Evolutionary conservation across 2,888 invertebrate genomes (phyloP).

Genomic region (Luperina nickerlii): DNA sequence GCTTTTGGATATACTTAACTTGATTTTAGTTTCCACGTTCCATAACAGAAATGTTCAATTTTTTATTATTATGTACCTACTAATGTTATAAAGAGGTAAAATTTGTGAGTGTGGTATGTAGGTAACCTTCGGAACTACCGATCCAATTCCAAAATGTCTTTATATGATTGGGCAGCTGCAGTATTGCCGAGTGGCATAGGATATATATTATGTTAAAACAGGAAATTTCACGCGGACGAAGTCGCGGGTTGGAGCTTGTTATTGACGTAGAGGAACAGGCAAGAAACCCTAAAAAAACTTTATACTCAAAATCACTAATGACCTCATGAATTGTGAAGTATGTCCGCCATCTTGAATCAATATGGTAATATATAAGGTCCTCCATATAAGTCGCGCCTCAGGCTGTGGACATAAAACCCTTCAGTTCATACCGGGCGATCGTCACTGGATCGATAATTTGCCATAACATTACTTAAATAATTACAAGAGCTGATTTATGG

Average conservation of each 20-base stretch:
- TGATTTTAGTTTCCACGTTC: neutral
- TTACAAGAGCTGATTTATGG: slow-evolving; percentile 28
- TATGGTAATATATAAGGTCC: slow-evolving; percentile 31
- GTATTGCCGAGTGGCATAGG: neutral
- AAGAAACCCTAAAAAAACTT: neutral
- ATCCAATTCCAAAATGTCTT: neutral
- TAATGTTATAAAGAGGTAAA: neutral
- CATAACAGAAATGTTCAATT: neutral
- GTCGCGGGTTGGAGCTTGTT: neutral
- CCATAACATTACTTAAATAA: slow-evolving; percentile 11
- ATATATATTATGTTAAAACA: neutral
- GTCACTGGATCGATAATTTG: slow-evolving; percentile 33
- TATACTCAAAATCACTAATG: slow-evolving; percentile 7
- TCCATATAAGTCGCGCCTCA: slow-evolving; percentile 4
- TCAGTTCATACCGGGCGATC: neutral
- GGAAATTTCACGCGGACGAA: neutral
- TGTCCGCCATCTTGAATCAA: slow-evolving; percentile 34
- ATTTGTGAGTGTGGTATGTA: neutral
- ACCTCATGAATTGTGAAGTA: slow-evolving; percentile 19
- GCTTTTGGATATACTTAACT: neutral
- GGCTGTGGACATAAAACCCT: neutral
- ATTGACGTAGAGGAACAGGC: neutral
- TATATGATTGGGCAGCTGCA: neutral
- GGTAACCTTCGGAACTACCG: neutral
- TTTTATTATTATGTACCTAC: neutral